These are phyloP conservation scores for Gasteruption jaculator DNA, from an alignment of 2,888 invertebrate species.

Conservation along the genomic window DNA sequence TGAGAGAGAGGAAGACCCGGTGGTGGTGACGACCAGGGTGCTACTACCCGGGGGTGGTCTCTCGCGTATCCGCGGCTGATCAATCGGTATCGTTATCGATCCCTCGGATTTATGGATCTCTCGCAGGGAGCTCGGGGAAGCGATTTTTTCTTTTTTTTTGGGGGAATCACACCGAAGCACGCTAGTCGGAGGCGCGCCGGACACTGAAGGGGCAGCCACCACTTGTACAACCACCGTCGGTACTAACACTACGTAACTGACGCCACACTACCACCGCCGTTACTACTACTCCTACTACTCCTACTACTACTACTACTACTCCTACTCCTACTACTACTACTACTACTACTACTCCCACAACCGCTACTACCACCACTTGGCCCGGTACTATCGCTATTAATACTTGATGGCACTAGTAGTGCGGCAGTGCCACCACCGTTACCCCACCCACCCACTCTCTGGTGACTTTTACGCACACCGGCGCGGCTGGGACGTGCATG, in stretches of 20 bases:
- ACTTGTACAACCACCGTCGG: slow-evolving; percentile 32
- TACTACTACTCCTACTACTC: slow-evolving; percentile 10
- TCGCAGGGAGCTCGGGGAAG: slow-evolving; percentile 29
- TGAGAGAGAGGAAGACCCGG: too few species aligned
- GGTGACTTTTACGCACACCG: slow-evolving; percentile 28
- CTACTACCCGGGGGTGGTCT: too few species aligned
- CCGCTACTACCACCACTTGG: too few species aligned
- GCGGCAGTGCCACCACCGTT: slow-evolving; percentile 30
- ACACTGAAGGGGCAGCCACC: slow-evolving; percentile 52
- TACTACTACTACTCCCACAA: too few species aligned
- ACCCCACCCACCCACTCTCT: slow-evolving; percentile 42
- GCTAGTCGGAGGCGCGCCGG: slow-evolving; percentile 52
- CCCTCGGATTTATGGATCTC: too few species aligned
- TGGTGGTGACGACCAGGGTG: too few species aligned
- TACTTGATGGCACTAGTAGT: slow-evolving; percentile 18
- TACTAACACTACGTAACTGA: slow-evolving; percentile 15
- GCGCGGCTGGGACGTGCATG: too few species aligned
- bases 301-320: slow-evolving; percentile 24
- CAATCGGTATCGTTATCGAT: too few species aligned
- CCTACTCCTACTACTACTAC: too few species aligned
- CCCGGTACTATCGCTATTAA: too few species aligned
- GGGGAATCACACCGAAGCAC: slow-evolving; percentile 41
- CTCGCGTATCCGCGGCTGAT: too few species aligned
- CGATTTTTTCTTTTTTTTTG: too few species aligned
- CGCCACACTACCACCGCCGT: slow-evolving; percentile 30